Base-by-base conservation (phyloP, 92 coral and sea anemone genomes). In the Parazoanthus darwini region DNA sequence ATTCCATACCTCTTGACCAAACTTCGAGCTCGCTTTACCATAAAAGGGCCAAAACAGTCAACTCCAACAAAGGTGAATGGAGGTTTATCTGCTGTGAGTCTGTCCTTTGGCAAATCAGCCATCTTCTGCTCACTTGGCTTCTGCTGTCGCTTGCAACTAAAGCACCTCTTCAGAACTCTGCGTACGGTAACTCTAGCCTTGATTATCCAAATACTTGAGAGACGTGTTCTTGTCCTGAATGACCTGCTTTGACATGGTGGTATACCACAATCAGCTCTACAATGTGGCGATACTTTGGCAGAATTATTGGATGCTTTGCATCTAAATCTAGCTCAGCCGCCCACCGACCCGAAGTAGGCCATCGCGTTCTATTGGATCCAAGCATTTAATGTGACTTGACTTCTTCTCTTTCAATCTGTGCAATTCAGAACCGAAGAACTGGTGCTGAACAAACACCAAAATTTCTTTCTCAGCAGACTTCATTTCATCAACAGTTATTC, bases 301-400 rank as follows among this genome's bases (percentile, higher is more conserved):
- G 79, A 56, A 91, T 91, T 25, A 88, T 83, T 14, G 88, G 91
- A 77, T 80, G 73, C 74, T 78, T 91, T 58, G 77, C 85, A 42
- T 90, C 85, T 51, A 29, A 29, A 29, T 29, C 33, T 29, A 29
- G 33, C 85, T 50, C 81, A 91, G 58, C 6, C 92, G 92, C 11
- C 94, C 90, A 74, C 88, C 92, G 35, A 91, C 94, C 8, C 90
- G 77, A 77, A 89, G 87, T 56, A 88, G 81, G 48, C 91, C 91
- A 81, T 89, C 90, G 29, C 51, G 14, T 65, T 70, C 0, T 10
- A 91, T 72, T 37, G 88, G 91, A 50, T 91, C 86, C 58, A 91
- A 43, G 54, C 43, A 35, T 54, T 87, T 56, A 63, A 88, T 88
- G 25, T 89, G 35, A 77, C 91, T 91, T 35, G 91, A 91, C 44